Conservation (phyloP, 2,888 invertebrate species). For the Ctenicera cuprea region DNA sequence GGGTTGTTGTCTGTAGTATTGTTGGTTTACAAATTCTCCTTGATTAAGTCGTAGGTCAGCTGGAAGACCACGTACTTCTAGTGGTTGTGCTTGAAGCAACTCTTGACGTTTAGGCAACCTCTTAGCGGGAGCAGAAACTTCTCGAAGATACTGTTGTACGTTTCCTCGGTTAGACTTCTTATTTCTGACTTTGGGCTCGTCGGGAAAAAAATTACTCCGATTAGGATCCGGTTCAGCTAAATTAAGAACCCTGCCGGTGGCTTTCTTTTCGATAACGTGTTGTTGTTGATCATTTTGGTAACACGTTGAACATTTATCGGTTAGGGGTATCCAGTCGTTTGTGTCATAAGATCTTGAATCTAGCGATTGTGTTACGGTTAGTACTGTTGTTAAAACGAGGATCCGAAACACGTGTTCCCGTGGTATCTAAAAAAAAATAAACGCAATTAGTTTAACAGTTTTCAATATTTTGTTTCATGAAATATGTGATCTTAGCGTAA, state of each 20-base stretch:
- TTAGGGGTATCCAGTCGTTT: constrained; percentile 77
- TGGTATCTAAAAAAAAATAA: constrained; percentile 56
- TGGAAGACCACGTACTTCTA: background rate
- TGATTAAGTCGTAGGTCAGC: constrained; percentile 53
- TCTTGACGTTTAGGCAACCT: constrained; percentile 65
- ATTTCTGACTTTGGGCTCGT: constrained; percentile 32
- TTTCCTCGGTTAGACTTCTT: constrained; percentile 26
- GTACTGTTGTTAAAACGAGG: constrained; percentile 26
- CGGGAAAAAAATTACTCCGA: constrained; percentile 63
- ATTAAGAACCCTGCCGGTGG: constrained; percentile 67
- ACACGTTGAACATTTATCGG: constrained; percentile 68
- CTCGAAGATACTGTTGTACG: constrained; percentile 36
- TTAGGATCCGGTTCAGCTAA: constrained; percentile 59
- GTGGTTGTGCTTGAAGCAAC: constrained; percentile 60
- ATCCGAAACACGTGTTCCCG: constrained; percentile 39
- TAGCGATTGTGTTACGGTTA: constrained; percentile 34
- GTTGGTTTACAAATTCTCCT: constrained; percentile 42
- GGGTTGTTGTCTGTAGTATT: constrained; percentile 43
- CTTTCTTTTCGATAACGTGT: constrained; percentile 59
- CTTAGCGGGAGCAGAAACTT: constrained; percentile 56
- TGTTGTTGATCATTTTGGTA: constrained; percentile 54
- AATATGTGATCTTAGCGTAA: background rate
- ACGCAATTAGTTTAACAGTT: background rate
- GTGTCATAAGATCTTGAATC: constrained; percentile 65
- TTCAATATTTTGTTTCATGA: background rate